Evolutionary conservation across 1,140 invertebrate species (phyloP), one percentile per base, ranked within the genome.

Genomic region (Brachionus calyciflorus): DNA sequence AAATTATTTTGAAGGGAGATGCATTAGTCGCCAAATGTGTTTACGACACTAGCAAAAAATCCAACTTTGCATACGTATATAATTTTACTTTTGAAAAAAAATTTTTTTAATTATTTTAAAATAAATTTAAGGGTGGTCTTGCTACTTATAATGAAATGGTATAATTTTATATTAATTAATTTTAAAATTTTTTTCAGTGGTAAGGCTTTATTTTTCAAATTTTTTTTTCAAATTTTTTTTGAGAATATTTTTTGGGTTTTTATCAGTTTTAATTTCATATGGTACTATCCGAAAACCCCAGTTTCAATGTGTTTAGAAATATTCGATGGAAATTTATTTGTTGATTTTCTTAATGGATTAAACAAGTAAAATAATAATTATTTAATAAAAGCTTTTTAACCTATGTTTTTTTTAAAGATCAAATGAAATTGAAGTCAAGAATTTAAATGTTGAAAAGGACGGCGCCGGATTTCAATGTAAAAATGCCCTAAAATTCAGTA

Each of bases 1-100:
- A n/a, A n/a, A n/a, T 65, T 65, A 14, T 33, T 44, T 65, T 24
- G 24, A 2, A 65, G 60, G 69, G 69, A 14, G 69, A 73, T 73
- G 44, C 33, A 24, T 26, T 73, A 30, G 17, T 51, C 7, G 51
- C 69, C 17, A 17, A 49, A 26, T 73, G 69, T 51, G 69, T 73
- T 26, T 73, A 37, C 26, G 51, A 10, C 17, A 73, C 69, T 5
- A 37, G 14, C 3, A 55, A 73, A 14, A 65, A 65, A 65, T 0
- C 40, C 3, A 41, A 65, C 24, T 65, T 65, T 46, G 44, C 60
- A 17, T 65, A 65, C 44, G 60, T 65, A 65, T 14, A 7, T 46
- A 7, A 14, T 7, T 7, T 17, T 46, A 14, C 14, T 46, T 46
- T 7, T 46, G 4, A 40, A 40, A 40, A 10, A 14, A 7, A 2